A percentile compares a stretch with the other conserved stretches of the same genome.
These are phyloP conservation scores for Cecropterus lyciades DNA, from an alignment of 1,140 invertebrate species.

Conservation along the genomic window DNA sequence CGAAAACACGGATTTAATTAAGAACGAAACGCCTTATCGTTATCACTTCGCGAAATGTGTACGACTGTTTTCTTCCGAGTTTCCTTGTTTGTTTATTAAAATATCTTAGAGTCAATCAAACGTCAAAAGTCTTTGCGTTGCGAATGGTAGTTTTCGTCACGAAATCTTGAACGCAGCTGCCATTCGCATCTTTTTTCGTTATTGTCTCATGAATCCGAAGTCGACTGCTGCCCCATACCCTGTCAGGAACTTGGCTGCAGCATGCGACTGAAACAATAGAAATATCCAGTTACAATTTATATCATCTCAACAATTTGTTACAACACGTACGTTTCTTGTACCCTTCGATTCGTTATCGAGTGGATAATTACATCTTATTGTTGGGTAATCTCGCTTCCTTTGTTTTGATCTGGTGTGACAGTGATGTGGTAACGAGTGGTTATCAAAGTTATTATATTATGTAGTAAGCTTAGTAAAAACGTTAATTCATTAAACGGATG, in stretches of 20 bases:
- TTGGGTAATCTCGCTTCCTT: slow-evolving; percentile 15
- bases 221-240: slow-evolving; percentile 79
- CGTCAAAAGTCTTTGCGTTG: background rate
- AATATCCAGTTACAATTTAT: slow-evolving; percentile 6
- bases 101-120: background rate
- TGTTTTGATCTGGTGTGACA: slow-evolving; percentile 4
- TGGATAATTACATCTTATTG: slow-evolving; percentile 15
- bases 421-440: too few relatives aligned
- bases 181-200: slow-evolving; percentile 46
- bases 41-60: slow-evolving; percentile 42
- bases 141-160: slow-evolving; percentile 59
- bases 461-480: too few relatives aligned
- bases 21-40: slow-evolving; percentile 52
- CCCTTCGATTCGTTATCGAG: slow-evolving; percentile 4
- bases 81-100: slow-evolving; percentile 17
- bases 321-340: background rate
- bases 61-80: slow-evolving; percentile 29
- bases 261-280: slow-evolving; percentile 74
- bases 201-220: slow-evolving; percentile 52
- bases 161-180: slow-evolving; percentile 54
- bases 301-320: background rate
- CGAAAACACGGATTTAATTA: slow-evolving; percentile 56
- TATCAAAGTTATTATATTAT: too few relatives aligned
- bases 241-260: slow-evolving; percentile 67
- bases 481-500: too few relatives aligned